Conservation (phyloP, 2,888 invertebrate species). For the Mythimna impura region DNA sequence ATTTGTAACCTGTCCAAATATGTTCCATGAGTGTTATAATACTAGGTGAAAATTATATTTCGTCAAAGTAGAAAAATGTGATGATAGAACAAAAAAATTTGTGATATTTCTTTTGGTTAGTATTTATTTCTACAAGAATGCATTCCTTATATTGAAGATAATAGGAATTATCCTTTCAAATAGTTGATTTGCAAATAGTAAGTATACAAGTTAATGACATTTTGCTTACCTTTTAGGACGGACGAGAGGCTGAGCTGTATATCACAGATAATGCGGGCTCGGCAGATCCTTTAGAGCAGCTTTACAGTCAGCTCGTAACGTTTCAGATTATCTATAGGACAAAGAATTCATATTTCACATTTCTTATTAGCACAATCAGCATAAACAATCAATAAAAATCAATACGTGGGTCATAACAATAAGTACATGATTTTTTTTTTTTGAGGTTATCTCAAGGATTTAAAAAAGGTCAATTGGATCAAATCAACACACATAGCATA, state of each 20-base stretch:
- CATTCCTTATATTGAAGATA: not conserved
- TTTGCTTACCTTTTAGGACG: conserved; percentile 88
- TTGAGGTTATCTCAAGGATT: conserved; percentile 85
- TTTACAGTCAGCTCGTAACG: conserved; percentile 88
- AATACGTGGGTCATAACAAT: conserved; percentile 42
- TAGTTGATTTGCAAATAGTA: conserved; percentile 14
- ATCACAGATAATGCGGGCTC: conserved; percentile 91
- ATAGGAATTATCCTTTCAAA: conserved; percentile 1
- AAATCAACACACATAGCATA: conserved; percentile 50
- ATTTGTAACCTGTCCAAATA: conserved; percentile 40
- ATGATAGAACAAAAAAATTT: conserved; percentile 8
- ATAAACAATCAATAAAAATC: conserved; percentile 48
- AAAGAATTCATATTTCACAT: conserved; percentile 59
- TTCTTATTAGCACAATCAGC: conserved; percentile 46
- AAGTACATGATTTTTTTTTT: conserved; percentile 71
- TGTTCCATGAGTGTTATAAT: conserved; percentile 57
- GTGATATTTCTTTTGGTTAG: conserved; percentile 1
- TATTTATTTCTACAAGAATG: conserved; percentile 20
- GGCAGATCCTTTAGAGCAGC: conserved; percentile 89
- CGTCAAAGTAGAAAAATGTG: conserved; percentile 5
- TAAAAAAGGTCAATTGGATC: conserved; percentile 50
- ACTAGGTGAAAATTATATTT: conserved; percentile 57
- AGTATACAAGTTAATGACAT: not conserved
- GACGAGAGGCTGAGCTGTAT: conserved; percentile 91
- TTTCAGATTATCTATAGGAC: conserved; percentile 82